Evolutionary conservation across 35 echinoderm and acorn worm genomes (phyloP), one percentile per base, ranked within the genome.

Genomic region (Lytechinus pictus): DNA sequence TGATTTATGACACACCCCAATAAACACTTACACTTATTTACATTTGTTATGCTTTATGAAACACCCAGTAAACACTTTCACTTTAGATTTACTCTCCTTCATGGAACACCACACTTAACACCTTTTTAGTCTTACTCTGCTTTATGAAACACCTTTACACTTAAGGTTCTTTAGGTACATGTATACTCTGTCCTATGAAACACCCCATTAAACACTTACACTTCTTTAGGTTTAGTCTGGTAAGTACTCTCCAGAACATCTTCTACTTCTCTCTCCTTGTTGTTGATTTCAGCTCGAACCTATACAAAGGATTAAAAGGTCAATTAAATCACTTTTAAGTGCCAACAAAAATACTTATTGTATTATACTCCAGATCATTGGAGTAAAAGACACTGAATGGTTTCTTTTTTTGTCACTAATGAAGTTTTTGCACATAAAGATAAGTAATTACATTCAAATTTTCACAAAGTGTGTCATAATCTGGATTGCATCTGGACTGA

Each of bases 281-380:
- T 96, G 61, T 95, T 96, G 55, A 99, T 99, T 95, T 98, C 98
- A 61, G 98, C 98, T 95, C 98, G 96, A 24, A 99, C 98, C 98
- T 99, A 19, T 11, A 71, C 21, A 24, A 79, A 79, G 19, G n/a
- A 24, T 7, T 3, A 79, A 79, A 4, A 79, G 66, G 66, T 24
- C 19, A 44, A 24, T 79, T 79, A 10, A 58, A 11, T 9, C 13
- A 58, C 56, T 58, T 58, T 58, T 58, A 58, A 58, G 5, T 2
- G 9, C 9, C 27, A 88, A 88, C 27, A 88, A 88, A 88, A 88
- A 88, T 51, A 6, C 9, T 14, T 27, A 88, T 88, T 16, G 86
- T 88, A 7, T 24, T 88, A 28, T 28, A 24, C 86, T 28, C 86
- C 44, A 28, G 86, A 88, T 16, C 9, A 28, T 11, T 88, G 86